Evolutionary conservation across 2,113 vertebrate species (phyloP), one percentile per base, ranked within the genome.

Genomic region (Esox niger): DNA sequence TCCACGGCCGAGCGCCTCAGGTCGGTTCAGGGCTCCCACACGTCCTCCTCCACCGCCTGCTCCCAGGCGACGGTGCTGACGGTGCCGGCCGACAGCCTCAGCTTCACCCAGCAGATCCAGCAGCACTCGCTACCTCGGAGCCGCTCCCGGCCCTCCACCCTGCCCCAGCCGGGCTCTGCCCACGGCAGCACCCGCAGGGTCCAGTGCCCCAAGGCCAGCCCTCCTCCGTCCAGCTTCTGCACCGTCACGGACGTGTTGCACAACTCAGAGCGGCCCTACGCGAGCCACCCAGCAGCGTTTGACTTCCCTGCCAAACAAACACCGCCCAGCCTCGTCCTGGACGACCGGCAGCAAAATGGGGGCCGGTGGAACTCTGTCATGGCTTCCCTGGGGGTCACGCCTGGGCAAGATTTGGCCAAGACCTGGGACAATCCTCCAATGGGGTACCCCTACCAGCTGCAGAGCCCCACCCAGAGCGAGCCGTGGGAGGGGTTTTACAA

Each of bases 101-200:
- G 87, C 54, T 93, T 93, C 2, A 89, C 90, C 2, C 90, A 92
- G 66, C 91, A 93, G 70, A 91, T 92, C 68, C 90, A 92, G 66
- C 91, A 91, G 70, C 91, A 92, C 74, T 93, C 93, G 0, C 75
- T 93, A 26, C 91, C 92, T 2, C 91, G 92, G 29, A 89, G 87
- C 31, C 90, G 90, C 17, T 89, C 85, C 74, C 89, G 91, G 0
- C 89, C 79, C 30, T 88, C 90, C 46, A 89, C 86, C 35, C 84
- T 91, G 21, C 88, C 79, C 52, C 83, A 80, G 0, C 81, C 79
- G 9, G 84, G 71, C 62, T 82, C 78, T 6, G 78, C 78, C 7
- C 17, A 85, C 2, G 79, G 82, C 66, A 91, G 83, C 68, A 81
- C 52, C 65, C 71, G 83, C 55, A 84, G 77, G 66, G 70, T 60